Evolutionary conservation across 2,797 vertebrate genomes (phyloP), one percentile per base, ranked within the genome.

Genomic region (Momotus momota): DNA sequence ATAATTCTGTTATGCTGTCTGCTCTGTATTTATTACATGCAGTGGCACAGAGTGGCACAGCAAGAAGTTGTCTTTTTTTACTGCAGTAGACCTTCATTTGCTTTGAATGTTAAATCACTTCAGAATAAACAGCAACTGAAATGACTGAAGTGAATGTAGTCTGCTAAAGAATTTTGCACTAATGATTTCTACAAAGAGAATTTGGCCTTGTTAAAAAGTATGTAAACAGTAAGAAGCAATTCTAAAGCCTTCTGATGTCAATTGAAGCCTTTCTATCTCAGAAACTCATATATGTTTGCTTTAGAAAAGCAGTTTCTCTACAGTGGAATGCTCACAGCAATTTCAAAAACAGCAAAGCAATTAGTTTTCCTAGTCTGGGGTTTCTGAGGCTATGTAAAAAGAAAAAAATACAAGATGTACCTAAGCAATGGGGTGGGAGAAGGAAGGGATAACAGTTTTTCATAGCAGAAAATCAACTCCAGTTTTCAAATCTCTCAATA

Each of bases 161-260:
- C 82, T 70, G n/a, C 55, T 84, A 25, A 93, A 88, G 84, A 84
- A 72, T 94, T 94, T 90, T 94, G 29, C 52, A 54, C 80, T 96
- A 97, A 93, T 93, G 91, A 94, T 88, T 94, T 86, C 91, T 96
- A 93, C 90, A 94, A 95, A 95, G 67, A 46, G 93, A 94, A 85
- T 94, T 82, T 6, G 35, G 73, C 48, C 90, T 92, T 96, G 90
- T 90, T 97, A 77, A 94, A 93, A 94, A 88, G 43, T 94, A 80
- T 94, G 91, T 90, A 95, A 97, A 96, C 81, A 96, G 91, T 72
- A 88, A 86, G 86, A 93, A 96, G 74, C 77, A 95, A 93, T 94
- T 97, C 87, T 90, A 94, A 95, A 96, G 82, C 73, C 67, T 64
- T 96, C 85, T 93, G 92, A 96, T 95, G 90, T 94, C 87, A 77